Conservation (phyloP, 2,888 invertebrate species). For the Chaetoderma sp. region DNA sequence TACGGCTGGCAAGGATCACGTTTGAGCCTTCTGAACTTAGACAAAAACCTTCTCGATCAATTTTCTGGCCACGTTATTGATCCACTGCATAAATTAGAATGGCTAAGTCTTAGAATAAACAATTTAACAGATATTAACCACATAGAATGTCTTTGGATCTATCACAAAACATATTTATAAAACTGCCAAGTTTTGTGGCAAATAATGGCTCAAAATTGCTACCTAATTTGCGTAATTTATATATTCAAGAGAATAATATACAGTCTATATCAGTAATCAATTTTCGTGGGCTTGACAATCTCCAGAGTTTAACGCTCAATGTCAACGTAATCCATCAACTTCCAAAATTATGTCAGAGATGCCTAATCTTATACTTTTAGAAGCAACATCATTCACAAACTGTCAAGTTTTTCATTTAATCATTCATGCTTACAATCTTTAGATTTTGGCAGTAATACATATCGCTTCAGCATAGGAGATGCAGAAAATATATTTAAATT, state of each 20-base stretch:
- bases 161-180: background rate
- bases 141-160: background rate
- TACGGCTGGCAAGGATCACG: background rate
- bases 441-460: background rate
- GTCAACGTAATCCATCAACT: too few relatives aligned
- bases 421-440: background rate
- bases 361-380: background rate
- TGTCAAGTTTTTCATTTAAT: background rate
- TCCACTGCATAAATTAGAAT: background rate
- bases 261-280: background rate
- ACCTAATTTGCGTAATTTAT: background rate
- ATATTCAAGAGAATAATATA: background rate
- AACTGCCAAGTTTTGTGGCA: background rate
- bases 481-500: conserved; percentile 9
- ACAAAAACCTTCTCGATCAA: background rate
- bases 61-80: background rate
- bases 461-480: background rate
- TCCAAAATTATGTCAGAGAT: too few relatives aligned
- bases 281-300: background rate
- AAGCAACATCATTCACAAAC: background rate
- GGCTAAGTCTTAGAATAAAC: background rate
- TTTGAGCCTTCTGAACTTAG: background rate
- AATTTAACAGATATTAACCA: background rate
- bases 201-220: background rate
- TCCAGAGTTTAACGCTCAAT: background rate